A percentile compares a stretch with the other conserved stretches of the same genome.
Evolutionary conservation across 1,140 invertebrate species (phyloP).

Genomic region (Plutomurus gul): DNA sequence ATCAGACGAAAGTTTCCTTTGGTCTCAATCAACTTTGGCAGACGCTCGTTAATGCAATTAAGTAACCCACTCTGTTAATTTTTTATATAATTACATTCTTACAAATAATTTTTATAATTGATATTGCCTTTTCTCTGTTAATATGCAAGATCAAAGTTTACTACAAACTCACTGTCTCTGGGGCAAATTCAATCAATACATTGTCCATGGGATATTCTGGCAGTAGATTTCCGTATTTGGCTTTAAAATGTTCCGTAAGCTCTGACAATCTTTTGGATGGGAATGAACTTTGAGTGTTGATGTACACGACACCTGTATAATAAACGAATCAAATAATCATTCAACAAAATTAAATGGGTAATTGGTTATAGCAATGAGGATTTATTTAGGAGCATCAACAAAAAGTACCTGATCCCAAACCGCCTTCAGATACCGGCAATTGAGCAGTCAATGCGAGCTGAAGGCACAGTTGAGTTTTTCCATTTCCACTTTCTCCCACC

Average conservation of each 20-base stretch:
- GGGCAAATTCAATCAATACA: conserved; percentile 67
- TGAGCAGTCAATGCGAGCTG: conserved; percentile 71
- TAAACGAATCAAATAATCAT: background rate
- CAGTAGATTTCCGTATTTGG: conserved; percentile 49
- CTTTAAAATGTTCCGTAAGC: conserved; percentile 56
- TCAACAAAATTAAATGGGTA: background rate
- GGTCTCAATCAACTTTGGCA: conserved; percentile 61
- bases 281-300: conserved; percentile 77
- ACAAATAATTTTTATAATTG: background rate
- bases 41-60: conserved; percentile 62
- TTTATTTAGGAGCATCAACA: conserved; percentile 2
- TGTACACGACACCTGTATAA: conserved; percentile 67
- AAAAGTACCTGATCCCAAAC: conserved; percentile 60
- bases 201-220: conserved; percentile 59
- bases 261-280: conserved; percentile 70
- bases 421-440: conserved; percentile 59
- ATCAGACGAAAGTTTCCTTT: conserved; percentile 65
- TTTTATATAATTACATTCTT: background rate
- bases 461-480: conserved; percentile 83
- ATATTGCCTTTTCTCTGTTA: background rate
- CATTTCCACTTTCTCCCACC: conserved; percentile 76
- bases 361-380: background rate
- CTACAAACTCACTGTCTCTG: conserved; percentile 61
- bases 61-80: conserved; percentile 63
- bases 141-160: background rate